phyloP scores from a whole-genome alignment of 2,797 vertebrate genomes.

The Ctenopoma multispine region DNA sequence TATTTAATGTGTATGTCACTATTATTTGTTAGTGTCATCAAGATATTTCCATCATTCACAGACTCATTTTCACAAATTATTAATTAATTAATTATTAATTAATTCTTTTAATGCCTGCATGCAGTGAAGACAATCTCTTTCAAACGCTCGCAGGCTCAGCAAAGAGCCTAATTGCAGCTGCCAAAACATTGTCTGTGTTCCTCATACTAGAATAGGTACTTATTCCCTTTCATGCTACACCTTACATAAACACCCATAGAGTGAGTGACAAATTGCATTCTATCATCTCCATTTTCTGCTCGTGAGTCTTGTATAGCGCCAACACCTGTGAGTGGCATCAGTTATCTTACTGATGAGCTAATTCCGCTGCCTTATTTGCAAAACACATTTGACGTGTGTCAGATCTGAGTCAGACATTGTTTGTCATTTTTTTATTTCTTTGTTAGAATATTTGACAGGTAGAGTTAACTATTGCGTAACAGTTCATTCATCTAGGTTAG shows the following conservation, averaged over 20 bases:
- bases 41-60: slow-evolving; percentile 31
- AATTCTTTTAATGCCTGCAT: slow-evolving; percentile 24
- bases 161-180: slow-evolving; percentile 59
- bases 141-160: slow-evolving; percentile 16
- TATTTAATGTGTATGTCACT: slow-evolving; percentile 16
- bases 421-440: slow-evolving; percentile 42
- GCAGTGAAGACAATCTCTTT: slow-evolving; percentile 19
- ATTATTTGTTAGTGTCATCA: slow-evolving; percentile 13
- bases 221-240: slow-evolving; percentile 49
- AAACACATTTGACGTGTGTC: slow-evolving; percentile 35
- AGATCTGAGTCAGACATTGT: slow-evolving; percentile 45
- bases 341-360: slow-evolving; percentile 46
- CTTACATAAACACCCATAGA: slow-evolving; percentile 49
- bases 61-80: slow-evolving; percentile 36
- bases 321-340: slow-evolving; percentile 42
- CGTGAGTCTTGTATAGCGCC: slow-evolving; percentile 44
- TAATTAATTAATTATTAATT: too few species aligned
- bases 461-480: not conserved
- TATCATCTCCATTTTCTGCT: slow-evolving; percentile 64
- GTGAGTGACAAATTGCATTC: slow-evolving; percentile 67
- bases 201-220: slow-evolving; percentile 47
- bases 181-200: slow-evolving; percentile 55
- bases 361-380: slow-evolving; percentile 27
- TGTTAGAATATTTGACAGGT: slow-evolving; percentile 19
- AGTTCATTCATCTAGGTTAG: slow-evolving; percentile 2